Conservation (phyloP, 2,888 invertebrate species). For the Silvanus unidentatus region DNA sequence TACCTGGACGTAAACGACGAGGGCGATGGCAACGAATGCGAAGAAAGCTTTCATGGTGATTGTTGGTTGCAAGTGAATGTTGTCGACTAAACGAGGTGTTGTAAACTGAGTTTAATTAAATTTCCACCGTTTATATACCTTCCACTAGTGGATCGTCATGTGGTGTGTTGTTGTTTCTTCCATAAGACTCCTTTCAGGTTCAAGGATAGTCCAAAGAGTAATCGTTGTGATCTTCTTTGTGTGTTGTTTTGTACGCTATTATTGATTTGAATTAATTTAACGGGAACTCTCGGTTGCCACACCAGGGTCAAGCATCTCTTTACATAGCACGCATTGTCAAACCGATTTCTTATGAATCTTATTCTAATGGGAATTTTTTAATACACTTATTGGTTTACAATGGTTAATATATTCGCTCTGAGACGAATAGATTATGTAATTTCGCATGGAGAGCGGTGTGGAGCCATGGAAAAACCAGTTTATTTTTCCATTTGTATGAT, state of each 20-base stretch:
- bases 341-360: too few species aligned
- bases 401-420: too few species aligned
- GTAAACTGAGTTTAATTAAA: background rate
- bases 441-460: too few species aligned
- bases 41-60: background rate
- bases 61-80: background rate
- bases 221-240: background rate
- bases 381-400: too few species aligned
- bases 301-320: too few species aligned
- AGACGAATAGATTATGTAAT: too few species aligned
- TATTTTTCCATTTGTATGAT: too few species aligned
- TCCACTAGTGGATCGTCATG: background rate
- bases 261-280: too few species aligned
- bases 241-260: background rate
- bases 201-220: background rate
- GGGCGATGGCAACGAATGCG: background rate
- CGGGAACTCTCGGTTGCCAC: too few species aligned
- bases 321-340: too few species aligned
- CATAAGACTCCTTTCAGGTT: background rate
- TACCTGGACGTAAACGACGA: background rate
- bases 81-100: background rate
- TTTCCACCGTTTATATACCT: constrained; percentile 2
- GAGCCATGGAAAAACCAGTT: too few species aligned
- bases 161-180: background rate
- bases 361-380: too few species aligned